Conservation (phyloP, 2,888 invertebrate species). For the Gandaritis pyraliata region DNA sequence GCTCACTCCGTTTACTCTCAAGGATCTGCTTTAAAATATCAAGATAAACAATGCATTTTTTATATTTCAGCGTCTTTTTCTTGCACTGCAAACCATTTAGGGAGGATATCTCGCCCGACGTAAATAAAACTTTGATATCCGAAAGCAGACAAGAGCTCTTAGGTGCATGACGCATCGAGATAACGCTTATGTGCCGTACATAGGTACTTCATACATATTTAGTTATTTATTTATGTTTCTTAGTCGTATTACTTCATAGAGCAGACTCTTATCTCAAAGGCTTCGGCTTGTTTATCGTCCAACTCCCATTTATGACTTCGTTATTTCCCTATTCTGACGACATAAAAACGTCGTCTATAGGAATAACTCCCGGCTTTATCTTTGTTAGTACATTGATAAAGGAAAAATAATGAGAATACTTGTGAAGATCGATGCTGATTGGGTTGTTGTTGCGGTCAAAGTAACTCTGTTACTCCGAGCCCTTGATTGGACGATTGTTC, state of each 20-base stretch:
- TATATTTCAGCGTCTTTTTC: conserved; percentile 20
- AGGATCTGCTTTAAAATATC: conserved; percentile 27
- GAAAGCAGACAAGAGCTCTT: conserved; percentile 20
- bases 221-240: conserved; percentile 55
- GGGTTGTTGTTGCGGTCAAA: conserved; percentile 71
- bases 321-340: conserved; percentile 81
- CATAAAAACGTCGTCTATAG: conserved; percentile 80
- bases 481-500: conserved; percentile 33
- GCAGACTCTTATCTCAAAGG: conserved; percentile 69
- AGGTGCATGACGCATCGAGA: conserved; percentile 27
- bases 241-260: conserved; percentile 61
- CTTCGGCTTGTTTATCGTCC: conserved; percentile 79
- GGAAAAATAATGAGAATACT: conserved; percentile 76
- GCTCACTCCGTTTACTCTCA: conserved; percentile 40
- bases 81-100: not conserved
- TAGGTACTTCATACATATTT: conserved; percentile 31
- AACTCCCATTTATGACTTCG: conserved; percentile 78
- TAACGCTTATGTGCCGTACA: conserved; percentile 17
- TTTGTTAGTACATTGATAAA: conserved; percentile 75
- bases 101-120: no score
- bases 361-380: conserved; percentile 74
- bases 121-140: not conserved
- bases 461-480: conserved; percentile 58
- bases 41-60: conserved; percentile 17
- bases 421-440: conserved; percentile 70